Conservation (phyloP, 2,113 vertebrate genomes). For the Pholis gunnellus region DNA sequence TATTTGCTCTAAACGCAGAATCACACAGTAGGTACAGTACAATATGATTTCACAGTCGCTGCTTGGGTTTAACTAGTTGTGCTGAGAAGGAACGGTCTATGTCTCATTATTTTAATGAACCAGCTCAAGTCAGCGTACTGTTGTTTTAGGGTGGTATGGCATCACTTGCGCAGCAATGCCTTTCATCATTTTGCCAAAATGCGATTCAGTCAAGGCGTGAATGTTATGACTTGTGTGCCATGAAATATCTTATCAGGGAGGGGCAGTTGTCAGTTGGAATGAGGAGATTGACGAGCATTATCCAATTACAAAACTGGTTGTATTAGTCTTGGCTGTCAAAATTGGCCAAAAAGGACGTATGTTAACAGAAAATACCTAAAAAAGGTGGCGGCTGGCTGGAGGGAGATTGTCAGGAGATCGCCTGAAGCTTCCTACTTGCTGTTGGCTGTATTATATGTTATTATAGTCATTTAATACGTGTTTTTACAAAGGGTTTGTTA, state of each 20-base stretch:
- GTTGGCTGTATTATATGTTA: not conserved
- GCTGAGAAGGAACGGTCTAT: not conserved
- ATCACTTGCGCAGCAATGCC: not conserved
- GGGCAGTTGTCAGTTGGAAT: not conserved
- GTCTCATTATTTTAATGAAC: constrained; percentile 28
- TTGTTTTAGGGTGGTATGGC: constrained; percentile 6
- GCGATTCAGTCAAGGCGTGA: not conserved
- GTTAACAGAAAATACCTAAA: not conserved
- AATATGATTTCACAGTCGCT: not conserved
- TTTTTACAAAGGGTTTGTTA: not conserved
- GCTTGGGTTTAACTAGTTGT: constrained; percentile 11
- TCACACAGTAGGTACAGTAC: not conserved
- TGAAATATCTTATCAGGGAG: not conserved
- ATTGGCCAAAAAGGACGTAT: no score
- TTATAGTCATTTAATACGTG: not conserved
- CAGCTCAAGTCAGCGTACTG: constrained; percentile 7
- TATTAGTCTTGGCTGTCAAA: not conserved
- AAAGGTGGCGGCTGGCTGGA: not conserved
- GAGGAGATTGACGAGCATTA: not conserved
- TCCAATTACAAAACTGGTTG: not conserved
- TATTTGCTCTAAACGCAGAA: constrained; percentile 19
- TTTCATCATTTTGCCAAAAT: not conserved
- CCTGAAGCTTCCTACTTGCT: not conserved
- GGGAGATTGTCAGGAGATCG: not conserved
- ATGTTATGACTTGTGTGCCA: not conserved